Base-by-base conservation (phyloP, 1,140 invertebrate genomes). In the Copidosoma floridanum region DNA sequence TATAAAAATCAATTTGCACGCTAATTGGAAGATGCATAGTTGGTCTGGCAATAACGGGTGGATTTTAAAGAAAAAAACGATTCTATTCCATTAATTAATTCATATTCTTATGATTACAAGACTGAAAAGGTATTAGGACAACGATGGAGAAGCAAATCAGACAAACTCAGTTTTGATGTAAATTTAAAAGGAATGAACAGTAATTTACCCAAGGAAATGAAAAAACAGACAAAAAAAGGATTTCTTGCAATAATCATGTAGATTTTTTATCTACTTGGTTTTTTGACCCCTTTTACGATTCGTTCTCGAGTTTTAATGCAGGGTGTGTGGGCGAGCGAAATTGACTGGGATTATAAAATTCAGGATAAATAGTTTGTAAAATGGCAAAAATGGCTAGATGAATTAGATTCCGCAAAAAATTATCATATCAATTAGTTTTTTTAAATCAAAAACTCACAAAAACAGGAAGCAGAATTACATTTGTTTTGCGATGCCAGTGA, bases 181-280 rank as follows among this genome's bases (percentile, higher is more conserved):
- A 21, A 21, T 21, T 1, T 35, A 7, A 5, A 14, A 6, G 20
- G 14, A 35, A 21, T 35, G 6, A 32, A 32, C 6, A 32, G 29
- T 12, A 32, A 12, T 32, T 32, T 32, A 32, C 29, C 12, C 12
- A 7, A 6, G 6, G 29, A n/a, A 12, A n/a, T 5, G 4, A 40
- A 40, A 40, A 40, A 16, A n/a, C 38, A 8, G 16, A 68, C 68
- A 7, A 74, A 76, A 58, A 23, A 68, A 44, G 51, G 65, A 29
- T 50, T 72, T 32, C 58, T 75, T 21, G 55, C 53, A 3, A 56
- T 68, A 8, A 61, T 72, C 1, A 65, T 72, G 61, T 55, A 60
- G 10, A 63, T 76, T 26, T 80, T 70, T 63, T 75, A 80, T 53
- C 69, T 72, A 2, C 64, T 74, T 12, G 76, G 74, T 16, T 71